Conservation (phyloP, 2,797 vertebrate species). For the Tenualosa thibaudeaui region DNA sequence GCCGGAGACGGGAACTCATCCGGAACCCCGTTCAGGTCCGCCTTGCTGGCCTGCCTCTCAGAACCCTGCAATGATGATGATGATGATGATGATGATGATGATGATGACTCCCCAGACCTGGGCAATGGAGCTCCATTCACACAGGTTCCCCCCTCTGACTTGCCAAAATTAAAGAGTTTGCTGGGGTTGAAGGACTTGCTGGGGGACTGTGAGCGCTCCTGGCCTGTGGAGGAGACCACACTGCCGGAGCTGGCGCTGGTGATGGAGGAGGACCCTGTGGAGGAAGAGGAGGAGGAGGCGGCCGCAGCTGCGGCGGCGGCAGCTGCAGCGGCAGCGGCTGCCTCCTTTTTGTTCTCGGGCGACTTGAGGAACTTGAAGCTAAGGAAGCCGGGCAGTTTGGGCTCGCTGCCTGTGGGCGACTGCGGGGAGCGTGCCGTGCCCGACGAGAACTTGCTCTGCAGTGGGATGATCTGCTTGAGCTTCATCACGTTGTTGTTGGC, state of each 20-base stretch:
- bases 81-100: too few species aligned
- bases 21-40: conserved; percentile 84
- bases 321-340: conserved; percentile 45
- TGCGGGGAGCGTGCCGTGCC: conserved; percentile 82
- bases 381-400: conserved; percentile 92
- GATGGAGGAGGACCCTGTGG: not conserved
- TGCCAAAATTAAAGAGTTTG: conserved; percentile 94
- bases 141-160: conserved; percentile 76
- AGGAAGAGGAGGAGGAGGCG: not conserved
- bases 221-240: conserved; percentile 70
- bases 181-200: conserved; percentile 94
- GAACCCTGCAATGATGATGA: conserved; percentile 50
- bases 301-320: conserved; percentile 37
- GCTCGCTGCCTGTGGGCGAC: conserved; percentile 86
- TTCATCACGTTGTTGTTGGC: conserved; percentile 97
- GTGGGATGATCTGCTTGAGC: conserved; percentile 96
- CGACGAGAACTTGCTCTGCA: conserved; percentile 92
- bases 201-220: conserved; percentile 91
- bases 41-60: conserved; percentile 76
- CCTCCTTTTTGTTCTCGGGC: conserved; percentile 87
- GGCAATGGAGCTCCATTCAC: conserved; percentile 70
- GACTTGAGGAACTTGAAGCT: conserved; percentile 98
- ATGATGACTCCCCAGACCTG: conserved; percentile 58
- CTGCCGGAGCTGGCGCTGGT: conserved; percentile 69
- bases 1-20: conserved; percentile 79